Conservation (phyloP, 2,888 invertebrate genomes). For the Erebia epiphron region DNA sequence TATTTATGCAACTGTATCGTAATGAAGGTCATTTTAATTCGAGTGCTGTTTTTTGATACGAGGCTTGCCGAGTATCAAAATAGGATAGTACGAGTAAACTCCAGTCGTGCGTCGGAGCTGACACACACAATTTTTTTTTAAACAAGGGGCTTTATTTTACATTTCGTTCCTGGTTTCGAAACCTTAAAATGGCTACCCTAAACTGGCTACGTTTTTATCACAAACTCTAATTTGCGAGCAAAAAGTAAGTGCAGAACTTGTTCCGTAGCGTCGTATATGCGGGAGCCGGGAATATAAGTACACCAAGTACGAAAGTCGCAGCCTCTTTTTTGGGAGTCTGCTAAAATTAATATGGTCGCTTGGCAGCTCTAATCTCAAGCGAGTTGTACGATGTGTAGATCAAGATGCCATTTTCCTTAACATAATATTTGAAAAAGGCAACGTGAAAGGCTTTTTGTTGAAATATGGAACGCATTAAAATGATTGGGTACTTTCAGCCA, state of each 20-base stretch:
- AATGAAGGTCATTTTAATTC: no score
- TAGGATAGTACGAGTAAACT: no score
- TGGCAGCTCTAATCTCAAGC: conserved; percentile 20
- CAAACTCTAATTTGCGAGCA: conserved; percentile 23
- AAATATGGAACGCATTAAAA: background rate
- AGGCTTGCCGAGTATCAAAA: no score
- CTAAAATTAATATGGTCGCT: conserved; percentile 38
- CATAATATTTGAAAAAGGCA: background rate
- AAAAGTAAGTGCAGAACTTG: conserved; percentile 33
- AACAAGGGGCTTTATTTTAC: background rate
- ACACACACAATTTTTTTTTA: no score
- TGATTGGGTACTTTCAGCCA: background rate
- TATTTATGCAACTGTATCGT: no score
- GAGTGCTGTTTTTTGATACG: no score
- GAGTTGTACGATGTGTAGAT: background rate
- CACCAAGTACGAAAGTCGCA: conserved; percentile 27
- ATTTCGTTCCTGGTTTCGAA: background rate
- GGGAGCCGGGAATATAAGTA: conserved; percentile 7
- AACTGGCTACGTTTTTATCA: conserved; percentile 13
- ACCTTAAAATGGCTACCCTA: background rate
- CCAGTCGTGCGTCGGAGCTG: no score
- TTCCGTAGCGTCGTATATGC: conserved; percentile 30
- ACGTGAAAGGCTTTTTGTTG: background rate
- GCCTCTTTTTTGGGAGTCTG: conserved; percentile 36
- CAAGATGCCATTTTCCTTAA: conserved; percentile 4